A percentile compares a stretch with the other conserved stretches of the same genome.
phyloP scores from a whole-genome alignment of 2,797 vertebrate species.

The Danio albolineatus region DNA sequence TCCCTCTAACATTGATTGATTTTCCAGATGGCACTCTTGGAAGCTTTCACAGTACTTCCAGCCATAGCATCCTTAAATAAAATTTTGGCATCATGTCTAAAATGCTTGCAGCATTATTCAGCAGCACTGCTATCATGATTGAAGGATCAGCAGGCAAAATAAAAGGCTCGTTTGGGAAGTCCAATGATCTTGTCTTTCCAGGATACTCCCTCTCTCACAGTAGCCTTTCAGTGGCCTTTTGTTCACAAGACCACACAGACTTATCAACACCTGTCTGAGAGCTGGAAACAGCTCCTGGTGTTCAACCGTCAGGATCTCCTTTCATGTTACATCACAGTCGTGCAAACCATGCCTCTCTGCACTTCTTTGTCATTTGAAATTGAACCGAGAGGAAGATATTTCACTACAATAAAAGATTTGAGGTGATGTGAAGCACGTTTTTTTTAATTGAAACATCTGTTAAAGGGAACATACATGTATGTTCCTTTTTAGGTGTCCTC shows the following conservation, averaged over 20 bases:
- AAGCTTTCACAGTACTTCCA: not conserved
- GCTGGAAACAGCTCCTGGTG: constrained; percentile 27
- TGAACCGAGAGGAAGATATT: not conserved
- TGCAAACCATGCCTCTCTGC: constrained; percentile 24
- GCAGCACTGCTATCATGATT: not conserved
- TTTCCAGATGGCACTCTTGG: not conserved
- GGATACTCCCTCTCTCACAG: not conserved
- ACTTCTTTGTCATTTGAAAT: constrained; percentile 39
- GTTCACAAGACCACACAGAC: constrained; percentile 15
- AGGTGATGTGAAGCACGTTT: not conserved
- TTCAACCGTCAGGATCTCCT: constrained; percentile 19
- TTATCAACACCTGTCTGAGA: constrained; percentile 27
- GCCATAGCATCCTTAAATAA: not conserved
- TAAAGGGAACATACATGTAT: too few relatives aligned
- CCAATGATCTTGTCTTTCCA: constrained; percentile 2
- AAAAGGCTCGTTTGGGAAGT: not conserved
- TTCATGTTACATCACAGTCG: constrained; percentile 42
- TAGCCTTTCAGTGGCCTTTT: constrained; percentile 2
- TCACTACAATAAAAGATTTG: not conserved
- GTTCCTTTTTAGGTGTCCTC: too few relatives aligned
- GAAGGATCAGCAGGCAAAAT: not conserved
- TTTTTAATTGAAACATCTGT: not conserved
- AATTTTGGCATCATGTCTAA: not conserved
- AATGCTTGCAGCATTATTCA: constrained; percentile 12
- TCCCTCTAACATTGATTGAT: not conserved